Base-by-base conservation (phyloP, 2,113 vertebrate genomes). In the Meles meles region DNA sequence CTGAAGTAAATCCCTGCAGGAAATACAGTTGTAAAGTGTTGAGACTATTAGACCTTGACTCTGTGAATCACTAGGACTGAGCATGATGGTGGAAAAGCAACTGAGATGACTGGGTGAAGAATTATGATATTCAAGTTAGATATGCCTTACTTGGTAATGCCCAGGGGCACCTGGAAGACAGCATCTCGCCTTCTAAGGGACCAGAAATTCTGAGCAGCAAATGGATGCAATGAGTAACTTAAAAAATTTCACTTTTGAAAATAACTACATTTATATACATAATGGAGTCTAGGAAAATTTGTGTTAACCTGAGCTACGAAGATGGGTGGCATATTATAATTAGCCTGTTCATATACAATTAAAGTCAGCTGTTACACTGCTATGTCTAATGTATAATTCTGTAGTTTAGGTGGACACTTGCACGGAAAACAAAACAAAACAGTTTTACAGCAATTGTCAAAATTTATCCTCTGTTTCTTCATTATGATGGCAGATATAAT, bases 331-430 rank as follows among this genome's bases (percentile, higher is more conserved):
- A 29, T 92, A n/a, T 44, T 87, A 71, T 79, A 37, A n/a, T 59
- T 87, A 39, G 29, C 6, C 18, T 20, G 21, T 88, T 69, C 57
- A 49, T 59, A 63, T 3, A 27, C 20, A 29, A 80, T 39, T 49
- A 49, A 59, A 88, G 14, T 57, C 37, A 86, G 29, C 13, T 17
- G 10, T 57, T 44, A 44, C 1, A 77, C 5, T 25, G 7, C 8
- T 80, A 10, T 55, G 55, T 87, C n/a, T 77, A 39, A 52, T n/a
- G 49, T 42, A 10, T 3, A 34, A n/a, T 69, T 71, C 15, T 13
- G 10, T 76, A 91, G 82, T 88, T 90, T 72, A 88, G 27, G 57
- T 82, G 31, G 39, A 63, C 23, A 39, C 27, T 39, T 88, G 76
- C 4, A 90, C 0, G 6, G 21, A 90, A 77, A 27, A 34, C 34